A percentile compares a stretch with the other conserved stretches of the same genome.
Evolutionary conservation across 2,888 invertebrate genomes (phyloP).

Genomic region (Cyclophora albipunctata): DNA sequence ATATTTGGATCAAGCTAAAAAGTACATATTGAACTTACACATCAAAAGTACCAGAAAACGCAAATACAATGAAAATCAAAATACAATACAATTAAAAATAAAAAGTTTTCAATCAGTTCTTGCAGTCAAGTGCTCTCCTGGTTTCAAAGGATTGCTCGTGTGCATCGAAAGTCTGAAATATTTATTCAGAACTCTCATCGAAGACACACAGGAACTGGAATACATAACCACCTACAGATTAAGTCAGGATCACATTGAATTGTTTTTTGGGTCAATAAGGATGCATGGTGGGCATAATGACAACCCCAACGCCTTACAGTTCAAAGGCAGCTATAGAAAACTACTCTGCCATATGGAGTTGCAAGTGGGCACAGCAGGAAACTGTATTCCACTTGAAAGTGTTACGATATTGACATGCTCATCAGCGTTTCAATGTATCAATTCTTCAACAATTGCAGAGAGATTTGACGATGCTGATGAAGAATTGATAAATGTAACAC

Average conservation of each 20-base stretch:
- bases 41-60: neutral
- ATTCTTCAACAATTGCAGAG: too few relatives aligned
- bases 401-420: neutral
- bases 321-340: slow-evolving; percentile 13
- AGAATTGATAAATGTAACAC: too few relatives aligned
- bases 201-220: neutral
- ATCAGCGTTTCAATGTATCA: neutral
- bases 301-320: slow-evolving; percentile 16
- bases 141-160: neutral
- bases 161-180: neutral
- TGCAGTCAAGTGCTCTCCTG: too few relatives aligned
- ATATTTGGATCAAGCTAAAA: neutral
- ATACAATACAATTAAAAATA: too few relatives aligned
- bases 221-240: slow-evolving; percentile 8
- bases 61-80: too few relatives aligned
- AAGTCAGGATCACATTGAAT: slow-evolving; percentile 13
- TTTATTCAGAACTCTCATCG: neutral
- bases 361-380: slow-evolving; percentile 8
- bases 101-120: too few relatives aligned
- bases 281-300: slow-evolving; percentile 18
- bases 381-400: slow-evolving; percentile 15
- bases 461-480: too few relatives aligned
- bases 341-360: slow-evolving; percentile 12
- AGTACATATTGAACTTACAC: neutral
- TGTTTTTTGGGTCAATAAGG: slow-evolving; percentile 14